Evolutionary conservation across 2,888 invertebrate genomes (phyloP), one percentile per base, ranked within the genome.

Genomic region (Diloba caeruleocephala): DNA sequence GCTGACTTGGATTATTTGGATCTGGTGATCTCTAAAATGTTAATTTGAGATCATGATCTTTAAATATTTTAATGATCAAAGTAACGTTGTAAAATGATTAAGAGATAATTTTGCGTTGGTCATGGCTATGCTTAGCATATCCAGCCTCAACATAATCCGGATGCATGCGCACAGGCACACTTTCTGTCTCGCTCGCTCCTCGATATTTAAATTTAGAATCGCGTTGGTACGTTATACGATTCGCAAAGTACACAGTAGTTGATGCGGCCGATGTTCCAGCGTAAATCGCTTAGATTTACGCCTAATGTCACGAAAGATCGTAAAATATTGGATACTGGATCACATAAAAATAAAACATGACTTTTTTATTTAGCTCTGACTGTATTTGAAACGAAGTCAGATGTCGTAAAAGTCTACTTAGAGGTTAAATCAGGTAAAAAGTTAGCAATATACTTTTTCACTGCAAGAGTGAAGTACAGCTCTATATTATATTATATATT

Each of bases 171-270:
- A 78, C 74, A 76, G 68, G 80, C 78, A 84, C 64, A 69, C 50
- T 69, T 54, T 69, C 84, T 68, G 51, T 90, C 91, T 84, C 90
- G 41, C 83, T 91, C 86, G 64, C 85, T 83, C 88, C 64, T 74
- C 80, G 82, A 85, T 88, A 88, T 90, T 90, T 90, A 91, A 90
- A 88, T 89, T 87, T 91, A 91, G 91, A 86, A 85, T 81, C 81
- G 78, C 81, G 76, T 81, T 78, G 65, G 71, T 80, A 81, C 78
- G 77, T 77, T 82, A 78, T 78, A 84, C 81, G 79, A 85, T 88
- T 87, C 67, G 86, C 89, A 83, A 82, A 75, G 74, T 77, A 77
- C 53, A 52, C 56, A 56, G 53, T 55, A 71, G 60, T 65, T 63
- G 71, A 78, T 83, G 81, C 78, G 74, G 43, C 43, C 39, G 59